Evolutionary conservation across 2,797 vertebrate genomes (phyloP).

Genomic region (Gymnoscopelus microlampas): DNA sequence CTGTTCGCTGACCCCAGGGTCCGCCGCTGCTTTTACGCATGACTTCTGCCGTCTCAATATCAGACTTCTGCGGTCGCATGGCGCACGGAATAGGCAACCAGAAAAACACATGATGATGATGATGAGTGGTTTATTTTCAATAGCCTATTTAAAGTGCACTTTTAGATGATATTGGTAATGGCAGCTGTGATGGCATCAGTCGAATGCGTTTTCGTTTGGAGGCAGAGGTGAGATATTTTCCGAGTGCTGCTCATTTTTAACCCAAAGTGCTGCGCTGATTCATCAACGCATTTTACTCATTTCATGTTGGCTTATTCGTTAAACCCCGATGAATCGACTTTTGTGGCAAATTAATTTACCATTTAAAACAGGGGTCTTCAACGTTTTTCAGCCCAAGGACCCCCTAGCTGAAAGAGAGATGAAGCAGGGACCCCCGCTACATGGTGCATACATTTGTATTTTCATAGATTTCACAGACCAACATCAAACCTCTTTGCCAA

Average conservation of each 20-base stretch:
- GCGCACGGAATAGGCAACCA: conserved; percentile 45
- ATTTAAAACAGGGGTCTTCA: neutral
- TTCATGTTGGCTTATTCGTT: conserved; percentile 13
- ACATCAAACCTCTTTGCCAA: too few relatives aligned
- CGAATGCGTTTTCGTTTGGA: conserved; percentile 46
- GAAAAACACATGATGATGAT: conserved; percentile 35
- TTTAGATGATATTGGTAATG: conserved; percentile 38
- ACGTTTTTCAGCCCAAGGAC: too few relatives aligned
- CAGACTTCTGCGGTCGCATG: conserved; percentile 44
- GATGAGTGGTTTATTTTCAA: too few relatives aligned
- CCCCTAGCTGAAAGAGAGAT: too few relatives aligned
- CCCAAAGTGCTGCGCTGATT: conserved; percentile 9
- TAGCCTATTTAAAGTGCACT: too few relatives aligned
- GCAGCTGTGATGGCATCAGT: conserved; percentile 22
- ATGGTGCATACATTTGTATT: too few relatives aligned
- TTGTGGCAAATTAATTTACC: neutral
- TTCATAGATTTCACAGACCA: too few relatives aligned
- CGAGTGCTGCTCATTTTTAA: conserved; percentile 6
- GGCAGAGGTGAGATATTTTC: conserved; percentile 61
- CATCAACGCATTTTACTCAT: neutral
- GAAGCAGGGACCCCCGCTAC: too few relatives aligned
- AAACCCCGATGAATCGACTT: conserved; percentile 1
- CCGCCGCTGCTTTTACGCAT: conserved; percentile 70
- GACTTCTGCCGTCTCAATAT: conserved; percentile 54
- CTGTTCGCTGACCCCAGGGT: conserved; percentile 65